These are phyloP conservation scores for Oostethus manadensis DNA, from an alignment of 2,113 vertebrate genomes.

Conservation along the genomic window DNA sequence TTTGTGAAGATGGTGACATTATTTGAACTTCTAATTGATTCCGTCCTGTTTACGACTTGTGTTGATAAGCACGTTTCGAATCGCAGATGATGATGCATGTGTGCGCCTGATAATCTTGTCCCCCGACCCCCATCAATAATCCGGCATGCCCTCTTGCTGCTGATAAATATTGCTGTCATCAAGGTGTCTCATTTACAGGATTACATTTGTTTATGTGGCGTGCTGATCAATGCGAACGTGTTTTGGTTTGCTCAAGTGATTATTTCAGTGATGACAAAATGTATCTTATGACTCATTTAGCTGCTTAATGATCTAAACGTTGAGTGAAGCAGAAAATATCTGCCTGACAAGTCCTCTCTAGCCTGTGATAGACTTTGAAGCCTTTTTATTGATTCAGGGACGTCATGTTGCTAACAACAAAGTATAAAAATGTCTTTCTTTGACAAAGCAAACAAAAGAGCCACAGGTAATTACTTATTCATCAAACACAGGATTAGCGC, in stretches of 20 bases:
- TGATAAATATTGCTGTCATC: constrained; percentile 27
- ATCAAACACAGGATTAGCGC: constrained; percentile 36
- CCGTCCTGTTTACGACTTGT: constrained; percentile 4
- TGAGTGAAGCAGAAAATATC: too few species aligned
- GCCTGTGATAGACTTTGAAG: background rate
- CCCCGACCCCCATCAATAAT: background rate
- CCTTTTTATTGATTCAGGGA: constrained; percentile 10
- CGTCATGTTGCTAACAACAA: background rate
- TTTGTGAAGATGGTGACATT: constrained; percentile 3
- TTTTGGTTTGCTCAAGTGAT: background rate
- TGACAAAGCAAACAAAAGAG: constrained; percentile 3
- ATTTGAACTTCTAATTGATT: constrained; percentile 11
- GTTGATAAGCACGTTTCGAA: background rate
- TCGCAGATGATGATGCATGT: constrained; percentile 1
- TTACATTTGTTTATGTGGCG: constrained; percentile 27
- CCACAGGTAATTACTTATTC: constrained; percentile 30
- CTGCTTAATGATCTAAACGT: too few species aligned
- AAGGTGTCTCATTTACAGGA: constrained; percentile 28
- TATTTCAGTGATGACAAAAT: too few species aligned
- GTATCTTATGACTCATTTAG: too few species aligned
- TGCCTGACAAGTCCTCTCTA: background rate
- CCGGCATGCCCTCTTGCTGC: background rate
- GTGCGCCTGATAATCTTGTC: constrained; percentile 18
- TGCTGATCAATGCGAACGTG: constrained; percentile 1
- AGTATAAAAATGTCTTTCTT: background rate